Percentiles rank a stretch among this genome's conserved stretches.
These are phyloP conservation scores for Drosophila nebulosa DNA, from an alignment of 1,140 invertebrate genomes.

Conservation along the genomic window DNA sequence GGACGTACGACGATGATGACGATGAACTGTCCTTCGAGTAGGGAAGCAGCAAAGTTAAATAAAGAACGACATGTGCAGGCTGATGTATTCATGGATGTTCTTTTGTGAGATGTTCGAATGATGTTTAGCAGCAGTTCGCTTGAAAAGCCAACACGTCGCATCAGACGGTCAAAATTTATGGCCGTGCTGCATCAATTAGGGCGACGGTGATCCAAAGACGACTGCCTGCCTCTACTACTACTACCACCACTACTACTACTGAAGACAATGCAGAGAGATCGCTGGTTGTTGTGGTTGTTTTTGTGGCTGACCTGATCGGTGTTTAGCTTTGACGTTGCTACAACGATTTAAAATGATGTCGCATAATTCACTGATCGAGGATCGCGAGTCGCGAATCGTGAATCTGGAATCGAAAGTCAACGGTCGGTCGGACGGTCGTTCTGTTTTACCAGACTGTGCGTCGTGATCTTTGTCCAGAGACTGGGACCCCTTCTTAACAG, in stretches of 20 bases:
- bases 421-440: slow-evolving; percentile 2
- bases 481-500: slow-evolving; percentile 5
- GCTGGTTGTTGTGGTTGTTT: slow-evolving; percentile 15
- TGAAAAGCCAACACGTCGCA: slow-evolving; percentile 42
- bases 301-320: slow-evolving; percentile 66
- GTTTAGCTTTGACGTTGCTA: slow-evolving; percentile 75
- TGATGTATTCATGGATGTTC: slow-evolving; percentile 67
- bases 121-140: slow-evolving; percentile 23
- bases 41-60: slow-evolving; percentile 35
- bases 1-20: too few relatives aligned
- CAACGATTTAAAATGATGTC: slow-evolving; percentile 79
- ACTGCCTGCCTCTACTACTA: too few relatives aligned
- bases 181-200: slow-evolving; percentile 76
- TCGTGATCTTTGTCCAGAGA: slow-evolving; percentile 46
- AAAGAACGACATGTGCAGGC: slow-evolving; percentile 14
- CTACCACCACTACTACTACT: slow-evolving; percentile 29
- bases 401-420: slow-evolving; percentile 25
- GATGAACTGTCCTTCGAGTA: background rate
- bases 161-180: slow-evolving; percentile 64
- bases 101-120: slow-evolving; percentile 12
- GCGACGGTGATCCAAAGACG: slow-evolving; percentile 37
- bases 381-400: slow-evolving; percentile 18
- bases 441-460: slow-evolving; percentile 66
- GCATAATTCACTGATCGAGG: slow-evolving; percentile 71
- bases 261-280: slow-evolving; percentile 48